Conservation (phyloP, 2,797 vertebrate species). For the Avahi laniger region DNA sequence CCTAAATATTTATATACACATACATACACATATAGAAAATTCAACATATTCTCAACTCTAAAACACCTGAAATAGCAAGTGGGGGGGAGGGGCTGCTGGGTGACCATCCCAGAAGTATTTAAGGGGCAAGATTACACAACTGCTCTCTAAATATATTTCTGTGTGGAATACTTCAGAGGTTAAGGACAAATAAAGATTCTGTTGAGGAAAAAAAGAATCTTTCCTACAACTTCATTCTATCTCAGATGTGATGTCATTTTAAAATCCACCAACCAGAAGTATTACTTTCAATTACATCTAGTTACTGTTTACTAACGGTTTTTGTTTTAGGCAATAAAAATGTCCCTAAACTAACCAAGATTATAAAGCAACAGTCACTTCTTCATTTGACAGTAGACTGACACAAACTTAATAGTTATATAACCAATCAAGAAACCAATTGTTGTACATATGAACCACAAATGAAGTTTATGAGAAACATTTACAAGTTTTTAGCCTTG, state of each 20-base stretch:
- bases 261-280: conserved; percentile 54
- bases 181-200: neutral
- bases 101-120: conserved; percentile 9
- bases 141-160: conserved; percentile 28
- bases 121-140: conserved; percentile 9
- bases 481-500: conserved; percentile 22
- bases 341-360: neutral
- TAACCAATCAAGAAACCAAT: conserved; percentile 32
- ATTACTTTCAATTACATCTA: conserved; percentile 34
- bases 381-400: conserved; percentile 40
- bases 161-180: neutral
- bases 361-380: conserved; percentile 31
- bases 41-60: neutral
- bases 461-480: conserved; percentile 45
- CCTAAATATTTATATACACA: neutral
- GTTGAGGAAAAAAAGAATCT: neutral
- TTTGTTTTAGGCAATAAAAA: conserved; percentile 33
- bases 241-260: conserved; percentile 11
- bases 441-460: neutral
- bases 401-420: conserved; percentile 20
- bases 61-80: neutral
- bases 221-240: neutral
- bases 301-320: neutral
- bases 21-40: neutral
- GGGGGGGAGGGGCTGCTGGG: neutral